Percentiles rank a stretch among this genome's conserved stretches.
These are phyloP conservation scores for Oopsacas minuta DNA, from an alignment of 37 sponge, comb jelly and placozoan species.

Conservation along the genomic window DNA sequence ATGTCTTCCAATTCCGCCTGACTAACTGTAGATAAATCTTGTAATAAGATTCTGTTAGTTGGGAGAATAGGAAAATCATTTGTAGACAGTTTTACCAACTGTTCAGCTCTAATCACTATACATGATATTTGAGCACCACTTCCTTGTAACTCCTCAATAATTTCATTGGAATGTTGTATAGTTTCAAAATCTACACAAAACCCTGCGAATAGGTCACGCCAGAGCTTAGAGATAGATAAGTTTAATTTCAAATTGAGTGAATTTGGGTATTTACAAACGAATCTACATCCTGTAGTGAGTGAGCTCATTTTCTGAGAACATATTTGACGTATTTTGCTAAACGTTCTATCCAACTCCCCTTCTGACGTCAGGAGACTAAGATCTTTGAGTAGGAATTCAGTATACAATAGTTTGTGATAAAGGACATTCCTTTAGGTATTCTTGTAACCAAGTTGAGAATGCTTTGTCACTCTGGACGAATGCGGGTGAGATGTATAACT, in stretches of 20 bases:
- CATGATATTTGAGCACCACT: neutral
- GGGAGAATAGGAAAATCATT: neutral
- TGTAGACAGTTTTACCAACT: neutral
- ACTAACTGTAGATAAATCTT: neutral
- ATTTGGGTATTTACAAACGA: neutral
- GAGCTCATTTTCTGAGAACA: neutral
- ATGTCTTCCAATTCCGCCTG: neutral
- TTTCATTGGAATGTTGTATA: neutral
- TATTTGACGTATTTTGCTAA: neutral
- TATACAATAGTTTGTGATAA: neutral
- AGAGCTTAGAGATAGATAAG: neutral
- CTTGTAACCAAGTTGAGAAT: neutral
- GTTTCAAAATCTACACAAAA: constrained; percentile 7
- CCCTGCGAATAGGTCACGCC: neutral
- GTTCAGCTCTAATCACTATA: neutral
- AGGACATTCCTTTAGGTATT: neutral
- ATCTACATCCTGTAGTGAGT: neutral
- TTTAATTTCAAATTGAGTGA: neutral
- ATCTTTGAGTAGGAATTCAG: neutral
- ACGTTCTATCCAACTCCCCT: neutral
- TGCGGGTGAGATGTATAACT: neutral
- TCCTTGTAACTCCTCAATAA: neutral
- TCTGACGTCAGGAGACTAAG: neutral
- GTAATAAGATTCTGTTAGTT: neutral
- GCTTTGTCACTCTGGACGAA: neutral